Percentiles rank a stretch among this genome's conserved stretches.
These are phyloP conservation scores for Dasyurus viverrinus DNA, from an alignment of 2,113 vertebrate genomes.

Conservation along the genomic window DNA sequence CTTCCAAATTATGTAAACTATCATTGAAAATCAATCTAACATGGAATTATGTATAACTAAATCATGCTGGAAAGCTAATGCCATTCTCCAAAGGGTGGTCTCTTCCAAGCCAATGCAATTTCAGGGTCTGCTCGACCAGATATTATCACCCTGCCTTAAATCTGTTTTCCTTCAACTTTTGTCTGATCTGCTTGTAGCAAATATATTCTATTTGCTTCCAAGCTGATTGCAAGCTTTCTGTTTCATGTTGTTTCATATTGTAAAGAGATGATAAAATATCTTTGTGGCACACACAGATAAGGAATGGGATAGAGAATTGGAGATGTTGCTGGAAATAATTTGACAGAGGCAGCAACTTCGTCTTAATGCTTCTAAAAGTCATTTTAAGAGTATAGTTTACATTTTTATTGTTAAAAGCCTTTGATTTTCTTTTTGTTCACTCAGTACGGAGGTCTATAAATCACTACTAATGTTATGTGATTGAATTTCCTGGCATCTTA, in stretches of 20 bases:
- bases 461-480: conserved; percentile 43
- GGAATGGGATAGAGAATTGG: neutral
- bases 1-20: neutral
- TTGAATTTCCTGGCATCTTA: conserved; percentile 62
- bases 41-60: neutral
- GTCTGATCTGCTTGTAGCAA: conserved; percentile 43
- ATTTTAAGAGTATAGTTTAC: conserved; percentile 63
- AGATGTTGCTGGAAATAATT: neutral
- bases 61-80: rapidly evolving
- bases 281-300: neutral
- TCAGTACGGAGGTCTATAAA: conserved; percentile 33
- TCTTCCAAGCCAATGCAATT: conserved; percentile 24
- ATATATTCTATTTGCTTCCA: conserved; percentile 42
- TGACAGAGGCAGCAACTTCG: conserved; percentile 37
- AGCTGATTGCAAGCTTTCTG: conserved; percentile 37
- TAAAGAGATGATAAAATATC: conserved; percentile 23
- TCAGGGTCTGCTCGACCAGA: conserved; percentile 27
- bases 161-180: conserved; percentile 64
- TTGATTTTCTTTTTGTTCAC: conserved; percentile 37
- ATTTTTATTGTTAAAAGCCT: conserved; percentile 52
- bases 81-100: neutral
- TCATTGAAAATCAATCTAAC: neutral
- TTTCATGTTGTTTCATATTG: conserved; percentile 46
- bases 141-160: conserved; percentile 49
- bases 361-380: neutral